Evolutionary conservation across 2,113 vertebrate genomes (phyloP), one percentile per base, ranked within the genome.

Genomic region (Pachyramphus minor): DNA sequence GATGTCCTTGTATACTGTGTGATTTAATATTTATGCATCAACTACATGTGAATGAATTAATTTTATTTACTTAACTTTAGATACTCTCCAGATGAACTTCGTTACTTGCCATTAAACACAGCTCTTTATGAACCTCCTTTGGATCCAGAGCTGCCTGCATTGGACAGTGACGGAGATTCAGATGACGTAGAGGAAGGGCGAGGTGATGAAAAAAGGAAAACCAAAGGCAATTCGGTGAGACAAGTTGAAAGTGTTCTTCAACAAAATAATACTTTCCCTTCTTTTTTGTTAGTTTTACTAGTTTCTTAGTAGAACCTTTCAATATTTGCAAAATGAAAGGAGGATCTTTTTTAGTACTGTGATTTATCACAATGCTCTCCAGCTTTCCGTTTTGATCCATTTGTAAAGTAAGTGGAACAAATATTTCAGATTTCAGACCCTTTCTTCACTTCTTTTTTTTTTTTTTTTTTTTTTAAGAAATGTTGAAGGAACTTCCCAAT

Each of bases 21-120:
- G 30, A 45, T 19, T 45, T 84, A 69, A 33, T 55, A 53, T 28
- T 80, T 71, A 9, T 11, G 22, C 31, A 24, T 72, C 24, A 45
- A 53, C 11, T 69, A 52, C 47, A 31, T 5, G 3, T 14, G 7
- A 53, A 19, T 19, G 5, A 63, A 83, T 62, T 45, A 6, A 39
- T 28, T 63, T 53, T 8, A 11, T 78, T 60, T 75, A 7, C 52
- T 94, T 63, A 39, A 58, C 31, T 52, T 47, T 45, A 99, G 99
- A 94, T 99, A 99, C 92, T 99, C 99, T 39, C 99, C 99, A 41
- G 99, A 99, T 87, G 99, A 99, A 68, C 98, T 99, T 82, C 99
- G 99, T 33, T 99, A 99, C 95, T 89, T 99, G 94, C 99, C 99
- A 0, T 63, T 99, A 81, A 99, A 99, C 96, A 99, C 99, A 12